Base-by-base conservation (phyloP, 1,140 invertebrate species). In the Pogonognathellus flavescens region DNA sequence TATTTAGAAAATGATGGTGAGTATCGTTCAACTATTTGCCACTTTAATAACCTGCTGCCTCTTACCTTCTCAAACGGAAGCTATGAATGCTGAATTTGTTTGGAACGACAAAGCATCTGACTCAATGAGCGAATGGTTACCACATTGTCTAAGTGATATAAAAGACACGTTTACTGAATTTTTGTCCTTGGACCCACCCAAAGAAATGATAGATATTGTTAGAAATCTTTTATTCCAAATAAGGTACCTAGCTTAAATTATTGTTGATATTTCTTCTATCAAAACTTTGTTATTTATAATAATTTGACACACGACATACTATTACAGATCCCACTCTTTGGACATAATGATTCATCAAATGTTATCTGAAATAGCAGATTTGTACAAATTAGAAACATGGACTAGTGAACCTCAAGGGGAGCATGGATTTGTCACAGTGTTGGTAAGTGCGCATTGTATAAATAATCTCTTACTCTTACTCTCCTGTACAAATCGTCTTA, bases 211-310 rank as follows among this genome's bases (percentile, higher is more conserved):
- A 55, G 95, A 96, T 89, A 94, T 97, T 72, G 93, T 98, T 52
- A 95, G 95, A 88, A 93, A 94, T 83, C 93, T 98, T 18, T 94
- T 97, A 83, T 95, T 97, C 90, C 95, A 98, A 91, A 93, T 98
- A 88, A 92, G 92, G 93, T 93, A 89, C 72, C 41, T 80, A 1
- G 20, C 20, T 41, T 22, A 31, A 60, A 22, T 18, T 62, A 66
- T n/a, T 25, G 18, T 1, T 16, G 22, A n/a, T 18, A 18, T 18
- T 70, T 16, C 20, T 62, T 50, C n/a, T n/a, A n/a, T n/a, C n/a
- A n/a, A n/a, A n/a, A 82, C 16, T 80, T 41, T 41, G 20, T 41
- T 80, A 20, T 9, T 55, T 8, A 20, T 9, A 50, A 41, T 6
- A 20, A 55, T 53, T 52, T 10, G 4, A 53, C 20, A 49, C 8